phyloP scores from a whole-genome alignment of 2,113 vertebrate genomes.

The Steatornis caripensis region DNA sequence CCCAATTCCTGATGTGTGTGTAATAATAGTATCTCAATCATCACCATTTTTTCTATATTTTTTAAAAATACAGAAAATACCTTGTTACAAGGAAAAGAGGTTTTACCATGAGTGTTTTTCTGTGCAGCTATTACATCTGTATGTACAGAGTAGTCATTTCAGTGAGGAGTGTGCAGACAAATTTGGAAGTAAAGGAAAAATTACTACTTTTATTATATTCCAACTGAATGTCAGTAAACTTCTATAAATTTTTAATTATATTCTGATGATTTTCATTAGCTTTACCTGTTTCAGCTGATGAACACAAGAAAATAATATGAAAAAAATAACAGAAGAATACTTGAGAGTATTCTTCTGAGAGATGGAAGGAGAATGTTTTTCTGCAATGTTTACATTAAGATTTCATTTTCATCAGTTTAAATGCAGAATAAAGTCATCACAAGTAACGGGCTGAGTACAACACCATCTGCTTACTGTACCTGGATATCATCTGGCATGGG shows the following conservation, averaged over 20 bases:
- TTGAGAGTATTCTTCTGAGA: not conserved
- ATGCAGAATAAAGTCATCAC: not conserved
- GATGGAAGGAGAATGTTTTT: not conserved
- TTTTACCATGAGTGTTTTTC: not conserved
- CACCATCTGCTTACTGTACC: not conserved
- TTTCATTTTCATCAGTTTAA: not conserved
- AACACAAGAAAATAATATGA: not conserved
- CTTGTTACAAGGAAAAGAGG: not conserved
- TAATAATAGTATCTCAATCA: not conserved
- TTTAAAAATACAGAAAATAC: not conserved
- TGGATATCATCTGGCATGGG: not conserved
- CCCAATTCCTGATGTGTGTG: accelerated
- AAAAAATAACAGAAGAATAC: not conserved
- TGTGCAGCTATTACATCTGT: not conserved
- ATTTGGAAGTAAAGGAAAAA: not conserved
- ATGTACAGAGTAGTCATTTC: not conserved
- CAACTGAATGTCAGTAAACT: not conserved
- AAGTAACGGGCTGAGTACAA: not conserved
- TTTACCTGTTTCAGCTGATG: not conserved
- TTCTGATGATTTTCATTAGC: not conserved
- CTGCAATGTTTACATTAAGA: not conserved
- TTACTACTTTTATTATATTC: not conserved
- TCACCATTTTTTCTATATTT: not conserved
- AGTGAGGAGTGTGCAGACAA: not conserved
- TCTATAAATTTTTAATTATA: not conserved